Percentiles rank a stretch among this genome's conserved stretches.
Conservation (phyloP, 2,113 vertebrate species). For the Lynx canadensis region DNA sequence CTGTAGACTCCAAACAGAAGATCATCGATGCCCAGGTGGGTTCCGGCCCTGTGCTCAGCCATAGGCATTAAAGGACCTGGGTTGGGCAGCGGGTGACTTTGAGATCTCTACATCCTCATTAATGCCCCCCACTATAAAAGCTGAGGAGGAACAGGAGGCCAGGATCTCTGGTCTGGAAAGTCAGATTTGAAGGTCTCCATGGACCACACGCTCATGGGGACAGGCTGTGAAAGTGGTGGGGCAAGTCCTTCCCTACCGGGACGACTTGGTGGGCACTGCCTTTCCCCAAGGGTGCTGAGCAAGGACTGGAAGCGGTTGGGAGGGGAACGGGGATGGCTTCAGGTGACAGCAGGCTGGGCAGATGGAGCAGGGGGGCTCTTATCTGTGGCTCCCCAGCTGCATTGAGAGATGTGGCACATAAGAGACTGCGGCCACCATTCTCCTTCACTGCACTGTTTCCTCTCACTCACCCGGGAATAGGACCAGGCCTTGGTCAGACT, state of each 20-base stretch:
- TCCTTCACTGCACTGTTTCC: background rate
- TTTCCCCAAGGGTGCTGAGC: background rate
- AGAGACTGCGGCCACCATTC: background rate
- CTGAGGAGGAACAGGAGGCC: background rate
- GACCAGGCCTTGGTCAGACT: background rate
- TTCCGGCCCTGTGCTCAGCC: background rate
- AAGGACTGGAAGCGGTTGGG: background rate
- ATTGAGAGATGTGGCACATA: accelerated
- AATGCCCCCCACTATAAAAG: background rate
- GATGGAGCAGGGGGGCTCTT: background rate
- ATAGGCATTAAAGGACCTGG: background rate
- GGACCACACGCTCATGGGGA: background rate
- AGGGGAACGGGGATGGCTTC: background rate
- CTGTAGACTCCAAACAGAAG: conserved; percentile 99
- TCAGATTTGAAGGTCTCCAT: background rate
- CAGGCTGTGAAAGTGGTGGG: background rate
- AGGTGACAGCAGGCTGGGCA: background rate
- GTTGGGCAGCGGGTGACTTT: background rate
- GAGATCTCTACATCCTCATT: background rate
- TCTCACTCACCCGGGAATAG: background rate
- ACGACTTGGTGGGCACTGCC: background rate
- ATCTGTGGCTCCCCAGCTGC: background rate
- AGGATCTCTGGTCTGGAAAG: background rate
- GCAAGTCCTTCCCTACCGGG: background rate
- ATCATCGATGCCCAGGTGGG: conserved; percentile 98